Evolutionary conservation across 2,797 vertebrate species (phyloP), one percentile per base, ranked within the genome.

Genomic region (Enteromius unitaeniatus): DNA sequence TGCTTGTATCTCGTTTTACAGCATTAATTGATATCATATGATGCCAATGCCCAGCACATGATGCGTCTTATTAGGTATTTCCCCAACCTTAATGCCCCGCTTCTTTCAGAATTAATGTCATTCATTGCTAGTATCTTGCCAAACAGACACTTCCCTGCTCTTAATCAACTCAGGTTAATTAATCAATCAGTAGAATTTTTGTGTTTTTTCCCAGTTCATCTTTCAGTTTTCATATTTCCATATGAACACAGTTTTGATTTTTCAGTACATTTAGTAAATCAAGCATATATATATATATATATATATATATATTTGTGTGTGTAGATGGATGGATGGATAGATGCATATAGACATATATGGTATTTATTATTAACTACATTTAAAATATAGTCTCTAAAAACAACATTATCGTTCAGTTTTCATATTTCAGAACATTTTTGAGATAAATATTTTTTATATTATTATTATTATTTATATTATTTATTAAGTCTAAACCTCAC

Each of bases 11-110:
- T 85, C 84, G 81, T 89, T 92, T 89, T 87, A 87, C 91, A 87
- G 83, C 69, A 77, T 84, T 93, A 93, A 93, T 93, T 93, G 90
- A 94, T 93, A 85, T 79, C 64, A 69, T 42, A 51, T 73, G 51
- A 72, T 81, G 70, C 31, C 60, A 45, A 21, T 74, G 47, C 28
- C 26, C 13, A 4, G 14, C 60, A 80, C 78, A 23, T n/a, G 47
- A 40, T 65, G 51, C 49, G 72, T 69, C 55, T 26, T 51, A 45
- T 79, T 55, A 40, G 21, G 68, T 80, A 68, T 79, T 81, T 82
- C 23, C 47, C 73, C n/a, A 83, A 73, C 40, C 47, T 40, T 51
- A 23, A 55, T 60, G 15, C 26, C 28, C 62, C 13, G 42, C 55
- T 62, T 68, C 26, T 60, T 77, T 78, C 51, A 49, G 26, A 86